Evolutionary conservation across 2,888 invertebrate genomes (phyloP).

Genomic region (Torymus auratus): DNA sequence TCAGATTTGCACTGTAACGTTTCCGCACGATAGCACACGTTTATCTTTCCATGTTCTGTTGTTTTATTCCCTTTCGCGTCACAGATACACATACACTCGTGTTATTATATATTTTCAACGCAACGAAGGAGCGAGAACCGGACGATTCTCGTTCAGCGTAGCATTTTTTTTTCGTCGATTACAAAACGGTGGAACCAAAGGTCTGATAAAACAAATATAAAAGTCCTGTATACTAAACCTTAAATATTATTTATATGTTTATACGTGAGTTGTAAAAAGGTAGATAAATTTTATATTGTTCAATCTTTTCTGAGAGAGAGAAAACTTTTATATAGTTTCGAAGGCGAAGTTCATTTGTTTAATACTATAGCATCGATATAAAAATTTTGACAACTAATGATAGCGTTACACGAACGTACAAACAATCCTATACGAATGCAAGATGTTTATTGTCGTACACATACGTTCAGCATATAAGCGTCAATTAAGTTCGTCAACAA

Average conservation of each 20-base stretch:
- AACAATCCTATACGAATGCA: constrained; percentile 9
- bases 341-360: constrained; percentile 19
- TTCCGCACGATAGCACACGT: constrained; percentile 12
- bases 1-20: constrained; percentile 46
- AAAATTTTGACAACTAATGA: constrained; percentile 36
- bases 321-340: constrained; percentile 19
- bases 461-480: constrained; percentile 6
- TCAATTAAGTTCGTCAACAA: constrained; percentile 34
- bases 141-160: constrained; percentile 17
- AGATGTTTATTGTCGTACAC: background rate
- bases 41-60: constrained; percentile 3
- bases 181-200: constrained; percentile 44
- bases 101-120: constrained; percentile 11
- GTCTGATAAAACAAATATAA: constrained; percentile 21
- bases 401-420: constrained; percentile 23
- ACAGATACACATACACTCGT: background rate
- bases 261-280: constrained; percentile 39
- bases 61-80: background rate
- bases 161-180: constrained; percentile 35
- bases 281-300: constrained; percentile 50
- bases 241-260: constrained; percentile 55
- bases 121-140: constrained; percentile 29
- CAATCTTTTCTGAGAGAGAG: constrained; percentile 18
- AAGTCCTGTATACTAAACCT: constrained; percentile 31
- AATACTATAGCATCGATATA: background rate